These are phyloP conservation scores for Percopsis omiscomaycus DNA, from an alignment of 2,797 vertebrate species.

Conservation along the genomic window DNA sequence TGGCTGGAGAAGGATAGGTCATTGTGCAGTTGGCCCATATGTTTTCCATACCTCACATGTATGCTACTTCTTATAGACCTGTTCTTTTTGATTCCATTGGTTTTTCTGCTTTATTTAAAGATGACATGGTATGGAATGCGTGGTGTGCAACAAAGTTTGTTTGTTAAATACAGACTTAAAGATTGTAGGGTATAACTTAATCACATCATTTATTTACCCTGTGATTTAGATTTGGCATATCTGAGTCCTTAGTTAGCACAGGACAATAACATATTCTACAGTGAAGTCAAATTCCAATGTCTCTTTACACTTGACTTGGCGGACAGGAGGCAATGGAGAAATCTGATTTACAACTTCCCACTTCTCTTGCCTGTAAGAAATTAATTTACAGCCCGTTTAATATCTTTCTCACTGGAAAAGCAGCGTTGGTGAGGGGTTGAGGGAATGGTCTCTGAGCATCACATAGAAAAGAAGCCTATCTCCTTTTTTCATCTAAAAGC, in stretches of 20 bases:
- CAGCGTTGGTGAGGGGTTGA: slow-evolving; percentile 12
- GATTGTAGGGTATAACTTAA: too few species aligned
- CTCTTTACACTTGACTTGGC: not conserved
- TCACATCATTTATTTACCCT: too few species aligned
- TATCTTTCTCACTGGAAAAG: slow-evolving; percentile 21
- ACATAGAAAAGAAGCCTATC: slow-evolving; percentile 30
- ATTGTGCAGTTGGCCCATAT: slow-evolving; percentile 42
- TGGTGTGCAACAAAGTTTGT: too few species aligned
- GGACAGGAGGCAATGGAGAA: not conserved
- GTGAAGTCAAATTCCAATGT: not conserved
- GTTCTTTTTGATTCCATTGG: too few species aligned
- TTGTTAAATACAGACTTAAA: too few species aligned
- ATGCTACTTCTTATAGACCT: slow-evolving; percentile 11
- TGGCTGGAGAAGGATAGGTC: slow-evolving; percentile 49
- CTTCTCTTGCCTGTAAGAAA: slow-evolving; percentile 18
- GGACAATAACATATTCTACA: too few species aligned
- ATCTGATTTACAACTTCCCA: slow-evolving; percentile 11
- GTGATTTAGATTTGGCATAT: too few species aligned
- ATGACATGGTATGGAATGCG: too few species aligned
- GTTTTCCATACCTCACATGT: slow-evolving; percentile 37
- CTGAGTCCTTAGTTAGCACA: too few species aligned
- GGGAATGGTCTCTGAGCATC: not conserved
- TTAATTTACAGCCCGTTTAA: slow-evolving; percentile 26
- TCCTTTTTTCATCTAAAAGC: slow-evolving; percentile 52
- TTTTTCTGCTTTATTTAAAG: too few species aligned